These are phyloP conservation scores for Solenodon paradoxus DNA, from an alignment of 2,113 vertebrate species.

Conservation along the genomic window DNA sequence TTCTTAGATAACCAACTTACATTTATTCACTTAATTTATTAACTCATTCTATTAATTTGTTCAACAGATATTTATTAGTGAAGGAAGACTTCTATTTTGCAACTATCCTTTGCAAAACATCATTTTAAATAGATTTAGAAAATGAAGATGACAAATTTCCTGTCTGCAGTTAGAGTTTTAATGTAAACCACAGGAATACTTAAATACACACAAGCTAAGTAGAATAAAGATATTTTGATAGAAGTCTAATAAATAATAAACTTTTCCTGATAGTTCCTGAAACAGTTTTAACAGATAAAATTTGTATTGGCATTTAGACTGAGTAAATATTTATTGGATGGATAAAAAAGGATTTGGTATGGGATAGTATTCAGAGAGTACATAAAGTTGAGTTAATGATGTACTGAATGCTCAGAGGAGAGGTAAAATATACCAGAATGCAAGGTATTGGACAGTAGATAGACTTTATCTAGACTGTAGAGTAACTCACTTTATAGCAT, in stretches of 20 bases:
- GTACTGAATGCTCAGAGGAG: not conserved
- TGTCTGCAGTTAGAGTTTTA: not conserved
- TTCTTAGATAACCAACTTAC: not conserved
- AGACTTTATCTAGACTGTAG: not conserved
- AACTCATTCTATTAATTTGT: not conserved
- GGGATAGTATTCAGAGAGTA: not conserved
- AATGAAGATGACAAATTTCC: not conserved
- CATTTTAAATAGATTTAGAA: not conserved
- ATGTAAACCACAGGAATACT: not conserved
- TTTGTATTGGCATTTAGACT: not conserved
- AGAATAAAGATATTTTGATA: not conserved
- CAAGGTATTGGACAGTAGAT: not conserved
- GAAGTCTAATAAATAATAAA: not conserved
- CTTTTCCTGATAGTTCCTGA: not conserved
- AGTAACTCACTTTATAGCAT: not conserved
- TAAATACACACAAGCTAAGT: not conserved
- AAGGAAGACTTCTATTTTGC: not conserved
- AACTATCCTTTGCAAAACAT: not conserved
- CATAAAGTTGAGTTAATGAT: not conserved
- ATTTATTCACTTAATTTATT: constrained; percentile 31
- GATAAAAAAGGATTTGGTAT: not conserved
- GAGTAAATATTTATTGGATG: not conserved
- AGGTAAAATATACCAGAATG: not conserved
- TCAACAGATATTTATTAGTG: constrained; percentile 2
- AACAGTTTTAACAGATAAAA: not conserved